Evolutionary conservation across 2,113 vertebrate genomes (phyloP).

Genomic region (Ictalurus punctatus): DNA sequence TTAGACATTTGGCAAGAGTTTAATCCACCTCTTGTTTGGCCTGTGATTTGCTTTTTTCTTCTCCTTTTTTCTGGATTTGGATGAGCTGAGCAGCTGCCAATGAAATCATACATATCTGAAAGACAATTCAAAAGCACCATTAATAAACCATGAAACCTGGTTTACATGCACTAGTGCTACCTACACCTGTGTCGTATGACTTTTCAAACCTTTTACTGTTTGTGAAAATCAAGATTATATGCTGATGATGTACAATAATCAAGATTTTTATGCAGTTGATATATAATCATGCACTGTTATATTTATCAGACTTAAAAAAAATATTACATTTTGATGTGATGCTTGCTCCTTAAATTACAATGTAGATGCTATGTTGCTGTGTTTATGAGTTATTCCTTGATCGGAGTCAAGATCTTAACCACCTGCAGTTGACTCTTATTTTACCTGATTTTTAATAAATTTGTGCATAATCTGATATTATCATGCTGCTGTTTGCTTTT

Average conservation of each 20-base stretch:
- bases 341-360: background rate
- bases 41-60: background rate
- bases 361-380: background rate
- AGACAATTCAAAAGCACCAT: background rate
- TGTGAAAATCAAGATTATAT: background rate
- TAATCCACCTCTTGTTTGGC: background rate
- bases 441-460: background rate
- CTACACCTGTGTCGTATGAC: background rate
- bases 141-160: background rate
- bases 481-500: background rate
- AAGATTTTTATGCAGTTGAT: background rate
- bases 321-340: background rate
- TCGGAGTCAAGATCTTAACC: background rate
- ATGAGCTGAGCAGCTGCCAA: constrained; percentile 60
- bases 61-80: constrained; percentile 56
- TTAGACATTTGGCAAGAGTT: background rate
- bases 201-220: background rate
- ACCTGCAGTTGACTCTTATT: background rate
- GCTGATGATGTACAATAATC: background rate
- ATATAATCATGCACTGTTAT: background rate
- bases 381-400: background rate
- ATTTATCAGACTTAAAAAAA: background rate
- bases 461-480: background rate
- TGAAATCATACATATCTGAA: constrained; percentile 60
- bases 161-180: background rate